phyloP scores from a whole-genome alignment of 2,888 invertebrate species.

The Shargacucullia verbasci region DNA sequence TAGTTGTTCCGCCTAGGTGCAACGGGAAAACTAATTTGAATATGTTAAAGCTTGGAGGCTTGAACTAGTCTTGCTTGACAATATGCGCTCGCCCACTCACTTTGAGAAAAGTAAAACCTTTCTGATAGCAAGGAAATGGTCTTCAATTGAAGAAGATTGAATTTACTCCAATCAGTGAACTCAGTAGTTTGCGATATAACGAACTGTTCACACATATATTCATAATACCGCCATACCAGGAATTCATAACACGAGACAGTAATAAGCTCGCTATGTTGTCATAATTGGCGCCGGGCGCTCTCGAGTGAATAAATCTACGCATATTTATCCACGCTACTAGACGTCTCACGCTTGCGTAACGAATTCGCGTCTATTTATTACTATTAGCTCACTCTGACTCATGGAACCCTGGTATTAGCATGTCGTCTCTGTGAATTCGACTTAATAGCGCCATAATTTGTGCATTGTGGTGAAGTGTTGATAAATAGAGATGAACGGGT shows the following conservation, averaged over 20 bases:
- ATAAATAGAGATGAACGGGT: slow-evolving; percentile 19
- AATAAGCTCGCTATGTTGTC: slow-evolving; percentile 48
- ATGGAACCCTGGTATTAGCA: slow-evolving; percentile 51
- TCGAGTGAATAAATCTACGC: slow-evolving; percentile 53
- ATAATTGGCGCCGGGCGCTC: slow-evolving; percentile 51
- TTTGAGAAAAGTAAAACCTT: no score
- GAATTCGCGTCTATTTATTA: slow-evolving; percentile 52
- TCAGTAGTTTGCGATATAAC: slow-evolving; percentile 30
- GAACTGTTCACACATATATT: slow-evolving; percentile 29
- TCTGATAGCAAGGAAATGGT: no score
- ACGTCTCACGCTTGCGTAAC: slow-evolving; percentile 53
- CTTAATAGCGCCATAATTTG: slow-evolving; percentile 45
- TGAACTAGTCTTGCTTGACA: no score
- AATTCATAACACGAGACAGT: slow-evolving; percentile 42
- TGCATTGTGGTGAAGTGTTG: slow-evolving; percentile 32
- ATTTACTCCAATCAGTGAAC: slow-evolving; percentile 19
- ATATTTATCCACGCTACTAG: slow-evolving; percentile 50
- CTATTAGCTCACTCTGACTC: slow-evolving; percentile 43
- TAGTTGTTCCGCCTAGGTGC: slow-evolving; percentile 13
- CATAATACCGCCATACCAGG: slow-evolving; percentile 29
- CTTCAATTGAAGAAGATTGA: slow-evolving; percentile 14
- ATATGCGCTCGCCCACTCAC: no score
- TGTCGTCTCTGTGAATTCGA: slow-evolving; percentile 42
- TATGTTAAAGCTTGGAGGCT: slow-evolving; percentile 17
- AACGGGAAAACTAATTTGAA: slow-evolving; percentile 37